phyloP scores from a whole-genome alignment of 2,888 invertebrate species.

The Alsophila aescularia region DNA sequence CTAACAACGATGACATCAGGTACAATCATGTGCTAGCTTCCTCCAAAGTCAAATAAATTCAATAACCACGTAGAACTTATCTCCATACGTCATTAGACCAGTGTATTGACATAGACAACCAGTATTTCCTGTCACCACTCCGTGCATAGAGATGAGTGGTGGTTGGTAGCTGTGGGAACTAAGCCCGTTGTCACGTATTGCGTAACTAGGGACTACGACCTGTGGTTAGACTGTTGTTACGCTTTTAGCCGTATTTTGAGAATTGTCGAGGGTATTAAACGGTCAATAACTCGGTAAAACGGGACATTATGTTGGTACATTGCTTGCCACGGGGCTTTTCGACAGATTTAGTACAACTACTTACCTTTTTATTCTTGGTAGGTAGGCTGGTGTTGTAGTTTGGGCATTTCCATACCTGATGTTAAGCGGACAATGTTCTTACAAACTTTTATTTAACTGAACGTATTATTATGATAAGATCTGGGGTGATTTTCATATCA shows the following conservation, averaged over 20 bases:
- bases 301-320: conserved; percentile 4
- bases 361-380: too few species aligned
- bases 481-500: too few species aligned
- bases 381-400: too few species aligned
- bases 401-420: too few species aligned
- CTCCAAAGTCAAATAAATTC: neutral
- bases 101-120: conserved; percentile 12
- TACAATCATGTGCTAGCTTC: neutral
- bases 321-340: too few species aligned
- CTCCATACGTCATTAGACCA: conserved; percentile 13
- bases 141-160: conserved; percentile 18
- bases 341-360: too few species aligned
- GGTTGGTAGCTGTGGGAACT: conserved; percentile 8
- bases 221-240: conserved; percentile 4
- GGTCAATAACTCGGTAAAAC: conserved; percentile 27
- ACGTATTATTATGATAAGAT: too few species aligned
- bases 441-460: too few species aligned
- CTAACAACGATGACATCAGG: too few species aligned
- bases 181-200: conserved; percentile 22
- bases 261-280: conserved; percentile 26
- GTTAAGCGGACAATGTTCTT: too few species aligned
- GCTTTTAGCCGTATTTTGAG: conserved; percentile 21
- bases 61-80: neutral
- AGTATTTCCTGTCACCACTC: conserved; percentile 18
- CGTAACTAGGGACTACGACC: conserved; percentile 30